phyloP scores from a whole-genome alignment of 2,113 vertebrate genomes.

The Penelope pileata region DNA sequence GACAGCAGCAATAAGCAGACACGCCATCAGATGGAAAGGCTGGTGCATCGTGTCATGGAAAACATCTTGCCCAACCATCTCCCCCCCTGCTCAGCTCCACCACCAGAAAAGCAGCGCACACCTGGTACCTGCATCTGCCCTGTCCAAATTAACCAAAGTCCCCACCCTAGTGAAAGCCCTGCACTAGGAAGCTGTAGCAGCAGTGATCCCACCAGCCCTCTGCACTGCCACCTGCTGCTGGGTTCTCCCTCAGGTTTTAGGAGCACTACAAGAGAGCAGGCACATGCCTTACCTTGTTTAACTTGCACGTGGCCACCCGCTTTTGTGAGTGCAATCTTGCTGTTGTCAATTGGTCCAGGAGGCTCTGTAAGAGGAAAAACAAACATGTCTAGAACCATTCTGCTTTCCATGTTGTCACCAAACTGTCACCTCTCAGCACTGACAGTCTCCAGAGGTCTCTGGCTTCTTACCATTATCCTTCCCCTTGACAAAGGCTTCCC shows the following conservation, averaged over 20 bases:
- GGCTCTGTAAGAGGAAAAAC: slow-evolving; percentile 80
- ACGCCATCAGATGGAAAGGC: accelerated
- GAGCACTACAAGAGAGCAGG: background rate
- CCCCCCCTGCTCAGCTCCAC: no score
- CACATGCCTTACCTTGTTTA: slow-evolving; percentile 85
- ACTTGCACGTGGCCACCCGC: slow-evolving; percentile 92
- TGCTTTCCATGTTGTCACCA: background rate
- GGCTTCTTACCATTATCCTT: slow-evolving; percentile 88
- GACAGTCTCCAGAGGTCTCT: accelerated
- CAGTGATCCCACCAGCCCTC: background rate
- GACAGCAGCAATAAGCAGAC: background rate
- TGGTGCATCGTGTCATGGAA: accelerated
- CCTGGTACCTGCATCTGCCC: accelerated
- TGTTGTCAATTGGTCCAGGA: slow-evolving; percentile 96
- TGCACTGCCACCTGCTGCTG: background rate
- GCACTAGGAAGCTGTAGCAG: background rate
- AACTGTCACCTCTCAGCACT: background rate
- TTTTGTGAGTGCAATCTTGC: slow-evolving; percentile 90
- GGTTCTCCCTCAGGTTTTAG: background rate
- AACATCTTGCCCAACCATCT: background rate
- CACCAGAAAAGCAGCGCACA: background rate
- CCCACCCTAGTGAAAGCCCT: background rate
- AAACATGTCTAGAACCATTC: background rate
- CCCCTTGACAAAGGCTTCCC: slow-evolving; percentile 98
- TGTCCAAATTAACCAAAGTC: accelerated